phyloP scores from a whole-genome alignment of 2,113 vertebrate genomes.

The Lethenteron camtschaticum region DNA sequence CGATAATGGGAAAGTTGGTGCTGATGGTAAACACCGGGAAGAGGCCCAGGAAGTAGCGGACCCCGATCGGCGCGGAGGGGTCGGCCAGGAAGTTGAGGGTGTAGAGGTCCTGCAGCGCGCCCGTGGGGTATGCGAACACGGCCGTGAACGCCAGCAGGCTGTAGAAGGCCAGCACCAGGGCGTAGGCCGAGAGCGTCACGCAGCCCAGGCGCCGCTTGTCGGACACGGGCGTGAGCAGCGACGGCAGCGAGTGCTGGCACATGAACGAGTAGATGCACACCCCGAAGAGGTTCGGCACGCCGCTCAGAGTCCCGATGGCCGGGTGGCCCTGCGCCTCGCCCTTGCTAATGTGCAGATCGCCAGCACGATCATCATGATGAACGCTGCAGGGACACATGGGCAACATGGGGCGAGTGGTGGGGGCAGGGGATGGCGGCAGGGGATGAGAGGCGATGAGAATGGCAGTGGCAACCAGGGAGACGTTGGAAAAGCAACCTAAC shows the following conservation, averaged over 20 bases:
- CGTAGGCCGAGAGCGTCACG: conserved; percentile 50
- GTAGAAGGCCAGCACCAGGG: conserved; percentile 73
- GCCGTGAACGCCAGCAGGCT: conserved; percentile 70
- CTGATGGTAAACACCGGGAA: conserved; percentile 98
- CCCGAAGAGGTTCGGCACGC: conserved; percentile 73
- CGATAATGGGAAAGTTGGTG: conserved; percentile 98
- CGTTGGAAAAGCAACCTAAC: no score
- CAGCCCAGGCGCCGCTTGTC: conserved; percentile 47
- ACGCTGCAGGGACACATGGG: conserved; percentile 30
- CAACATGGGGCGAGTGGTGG: conserved; percentile 1
- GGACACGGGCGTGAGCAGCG: conserved; percentile 68
- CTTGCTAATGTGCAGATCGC: conserved; percentile 53
- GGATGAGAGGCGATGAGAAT: no score
- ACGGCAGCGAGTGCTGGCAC: conserved; percentile 93
- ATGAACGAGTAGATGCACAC: conserved; percentile 98
- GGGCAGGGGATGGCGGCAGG: not conserved
- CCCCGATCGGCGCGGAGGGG: conserved; percentile 21
- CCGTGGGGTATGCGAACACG: conserved; percentile 73
- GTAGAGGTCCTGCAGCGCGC: conserved; percentile 80
- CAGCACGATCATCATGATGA: conserved; percentile 85
- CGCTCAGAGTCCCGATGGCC: conserved; percentile 32
- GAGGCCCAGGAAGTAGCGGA: conserved; percentile 78
- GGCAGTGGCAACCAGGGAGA: no score
- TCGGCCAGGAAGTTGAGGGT: conserved; percentile 67
- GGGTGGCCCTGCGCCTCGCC: conserved; percentile 48